Conservation (phyloP, 2,113 vertebrate species). For the Tautogolabrus adspersus region DNA sequence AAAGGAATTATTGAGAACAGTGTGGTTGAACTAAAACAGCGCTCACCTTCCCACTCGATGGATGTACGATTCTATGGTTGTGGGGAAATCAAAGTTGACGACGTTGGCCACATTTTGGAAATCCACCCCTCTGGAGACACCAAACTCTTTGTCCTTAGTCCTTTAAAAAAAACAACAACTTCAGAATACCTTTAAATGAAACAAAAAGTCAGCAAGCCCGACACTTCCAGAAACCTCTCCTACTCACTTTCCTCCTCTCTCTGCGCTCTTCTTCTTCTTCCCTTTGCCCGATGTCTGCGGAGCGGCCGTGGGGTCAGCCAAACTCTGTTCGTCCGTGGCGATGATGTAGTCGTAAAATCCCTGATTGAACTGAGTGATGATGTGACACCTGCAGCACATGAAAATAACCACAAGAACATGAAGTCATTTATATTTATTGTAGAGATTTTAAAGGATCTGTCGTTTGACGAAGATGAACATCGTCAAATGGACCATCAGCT, state of each 20-base stretch:
- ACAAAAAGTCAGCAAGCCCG: too few species aligned
- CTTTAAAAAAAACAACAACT: constrained; percentile 59
- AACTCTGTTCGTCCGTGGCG: constrained; percentile 88
- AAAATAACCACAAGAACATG: accelerated
- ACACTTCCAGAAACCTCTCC: too few species aligned
- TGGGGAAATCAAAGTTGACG: constrained; percentile 93
- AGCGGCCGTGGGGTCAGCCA: constrained; percentile 55
- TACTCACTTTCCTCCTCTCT: constrained; percentile 75
- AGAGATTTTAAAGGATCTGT: too few species aligned
- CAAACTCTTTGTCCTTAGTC: constrained; percentile 86
- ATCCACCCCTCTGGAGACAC: constrained; percentile 92
- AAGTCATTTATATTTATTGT: background rate
- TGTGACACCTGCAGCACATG: constrained; percentile 87
- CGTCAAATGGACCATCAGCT: too few species aligned
- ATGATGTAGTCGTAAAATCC: constrained; percentile 94
- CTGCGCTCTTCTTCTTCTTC: constrained; percentile 73
- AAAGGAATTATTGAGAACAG: too few species aligned
- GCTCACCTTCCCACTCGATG: constrained; percentile 92
- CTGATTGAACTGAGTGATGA: constrained; percentile 94
- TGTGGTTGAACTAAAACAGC: too few species aligned
- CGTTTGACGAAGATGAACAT: too few species aligned
- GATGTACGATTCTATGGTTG: constrained; percentile 87
- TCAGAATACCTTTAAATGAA: background rate
- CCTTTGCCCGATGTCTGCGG: constrained; percentile 49
- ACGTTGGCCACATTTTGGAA: constrained; percentile 92